Conservation (phyloP, 2,113 vertebrate species). For the Tinamus guttatus region DNA sequence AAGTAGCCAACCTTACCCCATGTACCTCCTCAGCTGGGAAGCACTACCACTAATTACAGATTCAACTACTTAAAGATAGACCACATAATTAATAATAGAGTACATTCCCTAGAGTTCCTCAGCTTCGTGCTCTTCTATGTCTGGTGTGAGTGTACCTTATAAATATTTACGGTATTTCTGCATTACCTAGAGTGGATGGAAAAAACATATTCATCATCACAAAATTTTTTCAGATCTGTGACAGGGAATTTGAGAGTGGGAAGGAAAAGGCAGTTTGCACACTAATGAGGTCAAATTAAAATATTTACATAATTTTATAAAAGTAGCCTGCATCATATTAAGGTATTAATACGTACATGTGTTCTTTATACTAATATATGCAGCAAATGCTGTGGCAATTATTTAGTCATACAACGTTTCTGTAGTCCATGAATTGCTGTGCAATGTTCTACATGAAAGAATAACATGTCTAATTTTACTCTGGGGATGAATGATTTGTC, state of each 20-base stretch:
- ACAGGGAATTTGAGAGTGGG: not conserved
- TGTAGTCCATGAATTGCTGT: conserved; percentile 21
- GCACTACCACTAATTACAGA: not conserved
- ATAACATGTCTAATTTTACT: conserved; percentile 71
- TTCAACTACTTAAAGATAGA: not conserved
- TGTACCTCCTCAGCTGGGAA: not conserved
- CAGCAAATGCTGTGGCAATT: not conserved
- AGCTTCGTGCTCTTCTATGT: not conserved
- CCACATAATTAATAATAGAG: not conserved
- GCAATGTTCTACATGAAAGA: conserved; percentile 60
- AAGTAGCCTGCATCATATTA: not conserved
- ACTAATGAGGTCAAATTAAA: not conserved
- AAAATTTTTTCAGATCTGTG: not conserved
- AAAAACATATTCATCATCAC: not conserved
- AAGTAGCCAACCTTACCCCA: not conserved
- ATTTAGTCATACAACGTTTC: conserved; percentile 17
- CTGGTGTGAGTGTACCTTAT: not conserved
- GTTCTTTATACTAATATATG: not conserved
- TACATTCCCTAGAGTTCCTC: not conserved
- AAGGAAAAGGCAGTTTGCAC: not conserved
- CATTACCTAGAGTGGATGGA: not conserved
- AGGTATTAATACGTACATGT: not conserved
- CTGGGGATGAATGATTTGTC: conserved; percentile 64
- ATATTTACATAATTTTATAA: not conserved
- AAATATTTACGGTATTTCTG: not conserved